Base-by-base conservation (phyloP, 2,797 vertebrate genomes). In the Harpagifer antarcticus region DNA sequence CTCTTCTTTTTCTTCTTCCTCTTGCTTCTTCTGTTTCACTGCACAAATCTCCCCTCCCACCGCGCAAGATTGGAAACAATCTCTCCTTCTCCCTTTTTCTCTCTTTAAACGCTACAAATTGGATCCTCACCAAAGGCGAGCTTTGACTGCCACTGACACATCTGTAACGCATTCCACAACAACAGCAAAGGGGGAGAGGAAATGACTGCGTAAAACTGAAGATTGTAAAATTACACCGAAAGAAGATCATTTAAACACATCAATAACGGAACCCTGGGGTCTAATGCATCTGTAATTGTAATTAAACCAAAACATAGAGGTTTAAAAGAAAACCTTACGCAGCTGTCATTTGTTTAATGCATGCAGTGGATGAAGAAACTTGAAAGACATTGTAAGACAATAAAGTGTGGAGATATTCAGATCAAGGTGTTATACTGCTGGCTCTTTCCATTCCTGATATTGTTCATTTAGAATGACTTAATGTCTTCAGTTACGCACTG, bases 1-100 rank as follows among this genome's bases (percentile, higher is more conserved):
- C 17, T 19, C 48, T 23, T 14, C 54, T 27, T 42, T 23, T 17
- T 37, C 56, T 17, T 54, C 44, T 70, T 45, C 74, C 59, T 62
- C 55, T 58, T 68, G 54, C 48, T 71, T 42, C 76, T 63, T 56
- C 67, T 81, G 48, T 84, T 74, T 72, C 61, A 72, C 76, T 67
- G 78, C 80, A 76, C 83, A 82, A 52, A 74, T 56, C 77, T 81
- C 57, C 87, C 86, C 79, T 86, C 86, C 86, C 80, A 81, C 82
- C 42, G 68, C 55, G 57, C 78, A 54, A 48, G 47, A 72, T 7
- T 76, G 49, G 57, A 79, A 78, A 78, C n/a, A 37, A 67, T 20
- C 67, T 64, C 56, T 62, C 59, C 61, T 60, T 43, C 57, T 60
- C 37, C 15, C 9, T 3, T 8, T 9, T 4, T 1, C 17, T 19